phyloP scores from a whole-genome alignment of 2,888 invertebrate species.

The Drosophila tripunctata region DNA sequence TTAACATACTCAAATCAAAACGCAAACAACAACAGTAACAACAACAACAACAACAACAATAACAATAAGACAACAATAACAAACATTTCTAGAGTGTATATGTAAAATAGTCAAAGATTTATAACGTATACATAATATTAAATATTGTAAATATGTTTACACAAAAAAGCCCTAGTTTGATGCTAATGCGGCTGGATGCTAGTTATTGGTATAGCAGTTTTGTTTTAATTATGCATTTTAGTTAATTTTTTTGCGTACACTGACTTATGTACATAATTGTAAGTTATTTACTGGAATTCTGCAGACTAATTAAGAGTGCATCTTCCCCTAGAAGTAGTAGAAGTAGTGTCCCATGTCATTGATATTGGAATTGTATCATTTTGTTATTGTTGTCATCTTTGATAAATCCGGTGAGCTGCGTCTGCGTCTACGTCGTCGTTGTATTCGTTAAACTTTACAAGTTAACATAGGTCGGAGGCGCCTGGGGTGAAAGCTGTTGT shows the following conservation, averaged over 20 bases:
- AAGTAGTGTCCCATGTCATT: background rate
- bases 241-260: conserved; percentile 22
- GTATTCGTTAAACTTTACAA: conserved; percentile 84
- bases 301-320: conserved; percentile 8
- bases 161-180: background rate
- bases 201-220: conserved; percentile 13
- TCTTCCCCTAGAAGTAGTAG: conserved; percentile 3
- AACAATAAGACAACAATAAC: conserved; percentile 11
- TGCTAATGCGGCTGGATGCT: conserved; percentile 18
- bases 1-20: conserved; percentile 14
- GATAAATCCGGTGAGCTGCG: too few species aligned
- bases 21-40: conserved; percentile 8
- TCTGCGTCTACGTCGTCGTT: conserved; percentile 1
- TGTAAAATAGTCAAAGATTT: background rate
- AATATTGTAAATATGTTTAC: conserved; percentile 2
- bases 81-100: conserved; percentile 4
- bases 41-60: conserved; percentile 17
- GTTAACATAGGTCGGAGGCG: conserved; percentile 97
- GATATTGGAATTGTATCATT: conserved; percentile 1
- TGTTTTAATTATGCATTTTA: conserved; percentile 6
- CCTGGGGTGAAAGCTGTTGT: conserved; percentile 88
- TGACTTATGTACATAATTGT: conserved; percentile 28
- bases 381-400: conserved; percentile 4
- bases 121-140: too few species aligned
- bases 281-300: conserved; percentile 39